Conservation (phyloP, 1,140 invertebrate genomes). For the Vanessa tameamea region DNA sequence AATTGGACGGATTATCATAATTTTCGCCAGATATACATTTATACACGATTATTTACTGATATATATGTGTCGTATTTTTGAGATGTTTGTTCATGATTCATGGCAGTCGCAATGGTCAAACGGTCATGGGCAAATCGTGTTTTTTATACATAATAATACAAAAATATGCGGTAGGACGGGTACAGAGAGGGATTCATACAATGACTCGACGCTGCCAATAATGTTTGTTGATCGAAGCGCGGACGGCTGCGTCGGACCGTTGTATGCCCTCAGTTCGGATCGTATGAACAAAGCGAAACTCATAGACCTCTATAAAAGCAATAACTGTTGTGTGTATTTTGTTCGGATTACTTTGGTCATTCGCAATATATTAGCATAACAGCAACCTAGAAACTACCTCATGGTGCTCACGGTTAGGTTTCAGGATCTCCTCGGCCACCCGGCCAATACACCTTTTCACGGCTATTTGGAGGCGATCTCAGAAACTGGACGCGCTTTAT, state of each 20-base stretch:
- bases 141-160: slow-evolving; percentile 13
- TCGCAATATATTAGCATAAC: slow-evolving; percentile 17
- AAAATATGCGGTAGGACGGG: neutral
- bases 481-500: neutral
- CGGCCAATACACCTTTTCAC: neutral
- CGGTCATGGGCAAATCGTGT: slow-evolving; percentile 15
- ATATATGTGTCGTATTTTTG: slow-evolving; percentile 31
- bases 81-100: slow-evolving; percentile 31
- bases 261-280: neutral
- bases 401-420: slow-evolving; percentile 24
- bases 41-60: slow-evolving; percentile 25
- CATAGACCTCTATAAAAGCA: slow-evolving; percentile 30
- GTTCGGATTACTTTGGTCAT: slow-evolving; percentile 13
- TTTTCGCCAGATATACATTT: slow-evolving; percentile 23
- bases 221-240: neutral
- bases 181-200: neutral
- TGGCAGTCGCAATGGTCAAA: slow-evolving; percentile 23
- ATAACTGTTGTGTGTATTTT: slow-evolving; percentile 31
- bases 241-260: neutral
- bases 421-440: slow-evolving; percentile 6
- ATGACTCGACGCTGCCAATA: neutral
- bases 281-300: slow-evolving; percentile 24
- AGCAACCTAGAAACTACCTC: slow-evolving; percentile 42
- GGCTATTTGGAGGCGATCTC: slow-evolving; percentile 8
- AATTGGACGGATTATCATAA: slow-evolving; percentile 13